These are phyloP conservation scores for Ectemnius continuus DNA, from an alignment of 2,888 invertebrate genomes.

Conservation along the genomic window DNA sequence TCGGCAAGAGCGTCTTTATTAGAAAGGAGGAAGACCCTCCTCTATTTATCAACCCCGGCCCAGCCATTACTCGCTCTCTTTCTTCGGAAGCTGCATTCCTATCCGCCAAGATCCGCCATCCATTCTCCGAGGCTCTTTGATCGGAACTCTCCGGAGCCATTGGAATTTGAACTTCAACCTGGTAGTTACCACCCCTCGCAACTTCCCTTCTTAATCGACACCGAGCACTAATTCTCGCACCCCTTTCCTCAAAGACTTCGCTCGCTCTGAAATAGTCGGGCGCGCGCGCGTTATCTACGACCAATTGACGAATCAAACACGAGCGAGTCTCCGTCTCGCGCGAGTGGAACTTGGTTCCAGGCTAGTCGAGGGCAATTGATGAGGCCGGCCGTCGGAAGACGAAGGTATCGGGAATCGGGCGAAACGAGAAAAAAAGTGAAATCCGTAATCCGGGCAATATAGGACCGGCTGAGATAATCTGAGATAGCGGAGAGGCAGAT, in stretches of 20 bases:
- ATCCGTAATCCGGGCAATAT: constrained; percentile 75
- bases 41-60: constrained; percentile 74
- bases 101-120: constrained; percentile 54
- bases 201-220: constrained; percentile 24
- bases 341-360: not conserved
- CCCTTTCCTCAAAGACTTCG: not conserved
- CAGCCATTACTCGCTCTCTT: constrained; percentile 64
- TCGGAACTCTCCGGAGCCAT: constrained; percentile 35
- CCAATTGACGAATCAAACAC: no score
- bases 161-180: constrained; percentile 48
- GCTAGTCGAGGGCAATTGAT: constrained; percentile 27
- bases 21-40: constrained; percentile 72
- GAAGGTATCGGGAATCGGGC: constrained; percentile 22
- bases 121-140: constrained; percentile 46
- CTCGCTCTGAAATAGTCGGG: no score
- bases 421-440: constrained; percentile 47
- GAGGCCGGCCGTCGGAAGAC: not conserved
- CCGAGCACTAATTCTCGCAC: constrained; percentile 13
- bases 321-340: not conserved
- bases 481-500: constrained; percentile 68
- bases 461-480: constrained; percentile 73
- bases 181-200: constrained; percentile 19
- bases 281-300: no score
- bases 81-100: constrained; percentile 57
- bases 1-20: constrained; percentile 77